Base-by-base conservation (phyloP, 2,888 invertebrate genomes). In the Platerodrilus igneus region DNA sequence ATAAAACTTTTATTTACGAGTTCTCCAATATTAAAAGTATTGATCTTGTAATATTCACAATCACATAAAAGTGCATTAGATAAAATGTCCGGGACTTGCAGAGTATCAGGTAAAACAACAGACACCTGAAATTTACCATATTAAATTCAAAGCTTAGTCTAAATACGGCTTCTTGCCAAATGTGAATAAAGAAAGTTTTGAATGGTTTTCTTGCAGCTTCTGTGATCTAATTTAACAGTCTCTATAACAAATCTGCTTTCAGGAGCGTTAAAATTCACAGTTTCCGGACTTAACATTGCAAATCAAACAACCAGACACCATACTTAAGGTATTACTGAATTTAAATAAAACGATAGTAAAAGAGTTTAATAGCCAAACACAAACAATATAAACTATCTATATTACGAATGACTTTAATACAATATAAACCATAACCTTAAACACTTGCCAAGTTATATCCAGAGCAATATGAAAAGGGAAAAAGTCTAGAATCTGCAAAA, bases 261-360 rank as follows among this genome's bases (percentile, higher is more conserved):
- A 18, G 71, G 72, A 51, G 71, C 66, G 49, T 67, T 58, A 55
- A 76, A 75, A 50, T 70, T 62, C 70, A 71, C 75, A 45, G 74
- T 70, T 66, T 76, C 74, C 45, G 77, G 78, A 60, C 72, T 69
- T 58, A 76, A 68, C 78, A 78, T 78, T 63, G 56, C 59, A 58
- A 47, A 55, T 28, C 36, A 23, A 14, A n/a, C n/a, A n/a, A n/a
- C n/a, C n/a, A n/a, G n/a, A n/a, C n/a, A n/a, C n/a, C n/a, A n/a
- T n/a, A n/a, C n/a, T n/a, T n/a, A n/a, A n/a, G n/a, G n/a, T n/a
- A n/a, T n/a, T n/a, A n/a, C n/a, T n/a, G n/a, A n/a, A n/a, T n/a
- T n/a, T n/a, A n/a, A n/a, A n/a, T n/a, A n/a, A n/a, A n/a, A n/a
- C n/a, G n/a, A n/a, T n/a, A n/a, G n/a, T n/a, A n/a, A n/a, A n/a